These are phyloP conservation scores for Thereva unica DNA, from an alignment of 2,888 invertebrate species.

Conservation along the genomic window DNA sequence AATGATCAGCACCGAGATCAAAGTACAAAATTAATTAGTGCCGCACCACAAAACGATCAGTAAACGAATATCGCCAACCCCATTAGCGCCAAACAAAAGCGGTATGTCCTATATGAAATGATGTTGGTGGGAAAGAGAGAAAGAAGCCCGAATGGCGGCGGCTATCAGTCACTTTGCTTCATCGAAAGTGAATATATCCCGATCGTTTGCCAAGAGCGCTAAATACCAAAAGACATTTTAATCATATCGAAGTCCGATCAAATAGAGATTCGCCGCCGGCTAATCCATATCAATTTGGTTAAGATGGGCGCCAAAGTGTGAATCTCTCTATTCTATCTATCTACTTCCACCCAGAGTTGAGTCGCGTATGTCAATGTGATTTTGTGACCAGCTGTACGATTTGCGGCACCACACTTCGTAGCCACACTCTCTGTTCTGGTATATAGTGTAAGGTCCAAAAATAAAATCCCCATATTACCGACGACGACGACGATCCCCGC, in stretches of 20 bases:
- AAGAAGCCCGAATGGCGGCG: too few species aligned
- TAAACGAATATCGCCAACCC: slow-evolving; percentile 3
- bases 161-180: too few species aligned
- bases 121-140: too few species aligned
- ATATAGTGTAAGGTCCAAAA: not conserved
- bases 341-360: not conserved
- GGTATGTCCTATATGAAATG: not conserved
- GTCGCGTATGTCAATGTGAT: slow-evolving; percentile 16
- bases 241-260: slow-evolving; percentile 27
- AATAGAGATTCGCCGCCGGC: slow-evolving; percentile 14
- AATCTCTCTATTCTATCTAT: not conserved
- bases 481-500: slow-evolving; percentile 20
- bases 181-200: too few species aligned
- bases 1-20: slow-evolving; percentile 11
- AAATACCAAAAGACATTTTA: slow-evolving; percentile 30
- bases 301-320: slow-evolving; percentile 32
- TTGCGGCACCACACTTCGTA: slow-evolving; percentile 21
- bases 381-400: slow-evolving; percentile 31
- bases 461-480: not conserved
- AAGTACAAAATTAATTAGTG: slow-evolving; percentile 18
- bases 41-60: not conserved
- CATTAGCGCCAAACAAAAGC: slow-evolving; percentile 29
- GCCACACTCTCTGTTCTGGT: slow-evolving; percentile 2
- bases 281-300: slow-evolving; percentile 11
- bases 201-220: slow-evolving; percentile 20